These are phyloP conservation scores for Drosophila mettleri DNA, from an alignment of 2,888 invertebrate species.

Conservation along the genomic window DNA sequence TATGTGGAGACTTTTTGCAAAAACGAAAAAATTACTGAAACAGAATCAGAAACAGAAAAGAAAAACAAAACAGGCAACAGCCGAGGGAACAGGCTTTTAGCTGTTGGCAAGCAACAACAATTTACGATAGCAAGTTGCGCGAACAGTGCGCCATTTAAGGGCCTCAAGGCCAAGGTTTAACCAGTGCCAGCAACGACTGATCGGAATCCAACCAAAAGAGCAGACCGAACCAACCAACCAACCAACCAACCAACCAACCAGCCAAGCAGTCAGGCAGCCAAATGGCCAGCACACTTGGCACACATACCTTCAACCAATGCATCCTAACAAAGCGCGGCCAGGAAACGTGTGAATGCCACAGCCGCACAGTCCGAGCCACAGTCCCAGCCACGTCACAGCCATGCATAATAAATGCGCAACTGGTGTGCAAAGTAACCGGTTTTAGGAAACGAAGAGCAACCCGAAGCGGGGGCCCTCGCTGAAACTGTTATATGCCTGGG, in stretches of 20 bases:
- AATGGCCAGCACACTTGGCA: constrained; percentile 54
- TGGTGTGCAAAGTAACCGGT: constrained; percentile 78
- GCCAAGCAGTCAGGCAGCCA: constrained; percentile 13
- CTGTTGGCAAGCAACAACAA: constrained; percentile 26
- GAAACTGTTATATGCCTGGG: constrained; percentile 68
- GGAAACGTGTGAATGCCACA: constrained; percentile 40
- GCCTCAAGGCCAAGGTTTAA: constrained; percentile 83
- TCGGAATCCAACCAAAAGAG: constrained; percentile 54
- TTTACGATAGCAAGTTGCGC: constrained; percentile 42
- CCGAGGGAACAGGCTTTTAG: constrained; percentile 48
- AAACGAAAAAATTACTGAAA: constrained; percentile 1
- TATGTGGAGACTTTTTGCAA: constrained; percentile 22
- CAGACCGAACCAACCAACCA: constrained; percentile 3
- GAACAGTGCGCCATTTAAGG: constrained; percentile 75
- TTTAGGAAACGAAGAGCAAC: constrained; percentile 58
- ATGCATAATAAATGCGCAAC: constrained; percentile 80
- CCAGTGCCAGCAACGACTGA: constrained; percentile 43
- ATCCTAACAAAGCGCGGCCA: constrained; percentile 36
- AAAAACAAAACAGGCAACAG: constrained; percentile 15
- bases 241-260: constrained; percentile 8
- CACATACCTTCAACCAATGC: constrained; percentile 39
- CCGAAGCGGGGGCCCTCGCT: not conserved
- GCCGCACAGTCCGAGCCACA: constrained; percentile 17
- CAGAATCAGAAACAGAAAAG: constrained; percentile 6
- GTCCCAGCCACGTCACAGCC: constrained; percentile 6